A percentile compares a stretch with the other conserved stretches of the same genome.
phyloP scores from a whole-genome alignment of 2,888 invertebrate species.

The Lissonota sp. region DNA sequence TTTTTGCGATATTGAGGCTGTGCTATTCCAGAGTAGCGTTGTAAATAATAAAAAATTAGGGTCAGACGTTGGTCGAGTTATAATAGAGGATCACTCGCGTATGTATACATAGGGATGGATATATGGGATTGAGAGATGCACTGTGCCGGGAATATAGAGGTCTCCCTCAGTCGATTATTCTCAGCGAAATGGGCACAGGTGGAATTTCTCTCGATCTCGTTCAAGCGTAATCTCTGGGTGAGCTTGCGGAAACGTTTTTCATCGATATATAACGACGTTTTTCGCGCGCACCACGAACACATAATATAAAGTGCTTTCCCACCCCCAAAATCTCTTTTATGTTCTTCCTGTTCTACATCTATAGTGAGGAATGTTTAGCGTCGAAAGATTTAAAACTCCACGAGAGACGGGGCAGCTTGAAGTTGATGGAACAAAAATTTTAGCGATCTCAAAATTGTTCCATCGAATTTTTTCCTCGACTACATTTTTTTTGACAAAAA shows the following conservation, averaged over 20 bases:
- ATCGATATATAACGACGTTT: constrained; percentile 4
- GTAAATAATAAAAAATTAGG: too few relatives aligned
- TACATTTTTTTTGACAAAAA: too few relatives aligned
- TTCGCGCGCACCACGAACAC: background rate
- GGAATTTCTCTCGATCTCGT: constrained; percentile 42
- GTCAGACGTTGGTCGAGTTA: too few relatives aligned
- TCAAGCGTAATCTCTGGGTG: constrained; percentile 40
- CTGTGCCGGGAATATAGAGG: background rate
- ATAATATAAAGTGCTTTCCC: background rate
- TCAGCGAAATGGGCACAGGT: constrained; percentile 44
- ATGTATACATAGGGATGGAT: background rate
- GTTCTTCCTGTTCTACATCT: too few relatives aligned
- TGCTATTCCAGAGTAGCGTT: too few relatives aligned
- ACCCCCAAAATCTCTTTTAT: too few relatives aligned
- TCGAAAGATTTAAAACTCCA: too few relatives aligned
- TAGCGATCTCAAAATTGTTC: background rate
- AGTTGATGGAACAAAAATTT: too few relatives aligned
- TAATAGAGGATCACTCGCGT: background rate
- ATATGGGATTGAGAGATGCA: background rate
- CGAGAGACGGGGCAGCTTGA: background rate
- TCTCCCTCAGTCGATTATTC: constrained; percentile 34
- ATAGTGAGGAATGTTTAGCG: too few relatives aligned
- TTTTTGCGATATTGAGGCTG: too few relatives aligned
- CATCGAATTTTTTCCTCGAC: too few relatives aligned
- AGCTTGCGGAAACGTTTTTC: constrained; percentile 46